Base-by-base conservation (phyloP, 1,140 invertebrate species). In the Pinna nobilis region DNA sequence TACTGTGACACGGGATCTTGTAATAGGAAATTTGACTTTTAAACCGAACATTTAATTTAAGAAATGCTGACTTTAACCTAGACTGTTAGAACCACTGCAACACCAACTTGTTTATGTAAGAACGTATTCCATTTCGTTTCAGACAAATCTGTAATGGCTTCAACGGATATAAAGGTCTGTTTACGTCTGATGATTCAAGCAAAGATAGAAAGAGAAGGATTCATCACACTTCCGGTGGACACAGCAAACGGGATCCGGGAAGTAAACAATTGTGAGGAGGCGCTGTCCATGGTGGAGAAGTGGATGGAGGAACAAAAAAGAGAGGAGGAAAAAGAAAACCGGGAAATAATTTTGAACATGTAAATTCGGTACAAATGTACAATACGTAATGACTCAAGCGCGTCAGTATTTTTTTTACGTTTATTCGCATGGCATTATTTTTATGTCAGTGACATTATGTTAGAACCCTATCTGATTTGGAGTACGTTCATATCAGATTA, bases 121-220 rank as follows among this genome's bases (percentile, higher is more conserved):
- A 28, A 13, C 13, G 23, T 53, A 13, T 13, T 53, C 3, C 13
- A 13, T 11, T 7, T 53, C 3, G 11, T 68, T 65, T 20, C 64
- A 80, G 82, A 82, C 41, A 61, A 79, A 18, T 65, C 74, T 11
- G 66, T 78, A n/a, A 59, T 70, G 49, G 57, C 51, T 1, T 53
- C 74, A 47, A 83, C 82, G 11, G 80, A 83, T 53, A 79, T 80
- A 37, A 75, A 73, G 44, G 50, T 75, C 1, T 84, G 83, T 69
- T 50, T 84, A 3, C 63, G 78, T 13, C 41, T 81, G n/a, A 80
- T 82, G 2, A 67, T 84, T 2, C 64, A 82, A 59, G 25, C 79
- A 23, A 76, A 65, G 39, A 69, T 84, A 51, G 76, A 77, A 18
- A 63, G 78, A 32, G 76, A 82, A 11, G 83, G 83, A 0, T 55